Evolutionary conservation across 2,113 vertebrate species (phyloP).

Genomic region (Mus musculus): GRCm39 chr16:36956001-36956500

Average conservation of each 20-base stretch:
- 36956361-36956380: background rate
- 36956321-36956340: background rate
- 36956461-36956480: background rate
- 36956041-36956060: background rate
- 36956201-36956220: background rate
- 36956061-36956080: background rate
- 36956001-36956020: background rate
- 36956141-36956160: background rate
- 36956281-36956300: conserved; percentile 27
- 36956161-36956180: background rate
- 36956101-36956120: conserved; percentile 5
- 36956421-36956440: background rate
- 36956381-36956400: background rate
- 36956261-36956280: conserved; percentile 56
- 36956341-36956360: background rate
- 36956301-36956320: conserved; percentile 40
- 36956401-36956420: background rate
- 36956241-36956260: conserved; percentile 6
- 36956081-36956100: background rate
- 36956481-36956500: background rate
- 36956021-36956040: background rate
- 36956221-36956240: conserved; percentile 1
- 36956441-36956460: background rate
- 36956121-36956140: background rate
- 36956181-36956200: background rate